Conservation (phyloP, 2,888 invertebrate genomes). For the Acleris cristana region DNA sequence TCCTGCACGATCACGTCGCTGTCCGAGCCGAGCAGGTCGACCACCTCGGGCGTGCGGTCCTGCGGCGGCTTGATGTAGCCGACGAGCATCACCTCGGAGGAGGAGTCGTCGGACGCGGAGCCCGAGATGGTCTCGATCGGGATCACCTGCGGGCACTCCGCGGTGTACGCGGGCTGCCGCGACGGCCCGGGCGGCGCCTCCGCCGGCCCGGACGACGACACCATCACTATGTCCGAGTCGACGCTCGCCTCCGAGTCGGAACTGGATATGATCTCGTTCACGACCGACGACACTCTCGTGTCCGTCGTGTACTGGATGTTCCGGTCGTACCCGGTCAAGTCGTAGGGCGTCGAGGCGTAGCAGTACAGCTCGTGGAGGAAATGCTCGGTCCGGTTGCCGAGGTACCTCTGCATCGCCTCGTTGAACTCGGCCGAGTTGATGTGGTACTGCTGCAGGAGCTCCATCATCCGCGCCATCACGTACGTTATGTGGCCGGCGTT, state of each 20-base stretch:
- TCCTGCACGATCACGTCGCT: slow-evolving; percentile 77
- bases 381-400: slow-evolving; percentile 90
- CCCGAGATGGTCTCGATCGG: slow-evolving; percentile 78
- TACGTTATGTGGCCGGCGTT: slow-evolving; percentile 86
- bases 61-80: slow-evolving; percentile 87
- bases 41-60: slow-evolving; percentile 86
- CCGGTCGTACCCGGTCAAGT: slow-evolving; percentile 91
- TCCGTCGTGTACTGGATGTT: slow-evolving; percentile 86
- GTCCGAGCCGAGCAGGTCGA: slow-evolving; percentile 84
- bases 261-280: slow-evolving; percentile 80
- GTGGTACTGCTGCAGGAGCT: slow-evolving; percentile 87
- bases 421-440: slow-evolving; percentile 88
- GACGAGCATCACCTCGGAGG: slow-evolving; percentile 85
- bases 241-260: slow-evolving; percentile 65
- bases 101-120: slow-evolving; percentile 77
- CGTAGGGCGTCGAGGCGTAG: slow-evolving; percentile 94
- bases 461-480: slow-evolving; percentile 88
- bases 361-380: slow-evolving; percentile 95
- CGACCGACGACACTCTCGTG: slow-evolving; percentile 81
- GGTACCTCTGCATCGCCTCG: slow-evolving; percentile 86
- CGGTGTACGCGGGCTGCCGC: slow-evolving; percentile 45
- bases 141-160: slow-evolving; percentile 56
- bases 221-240: slow-evolving; percentile 69
- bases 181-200: slow-evolving; percentile 54
- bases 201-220: slow-evolving; percentile 61